Percentiles rank a stretch among this genome's conserved stretches.
These are phyloP conservation scores for Hoplodrina ambigua DNA, from an alignment of 2,888 invertebrate genomes.

Conservation along the genomic window DNA sequence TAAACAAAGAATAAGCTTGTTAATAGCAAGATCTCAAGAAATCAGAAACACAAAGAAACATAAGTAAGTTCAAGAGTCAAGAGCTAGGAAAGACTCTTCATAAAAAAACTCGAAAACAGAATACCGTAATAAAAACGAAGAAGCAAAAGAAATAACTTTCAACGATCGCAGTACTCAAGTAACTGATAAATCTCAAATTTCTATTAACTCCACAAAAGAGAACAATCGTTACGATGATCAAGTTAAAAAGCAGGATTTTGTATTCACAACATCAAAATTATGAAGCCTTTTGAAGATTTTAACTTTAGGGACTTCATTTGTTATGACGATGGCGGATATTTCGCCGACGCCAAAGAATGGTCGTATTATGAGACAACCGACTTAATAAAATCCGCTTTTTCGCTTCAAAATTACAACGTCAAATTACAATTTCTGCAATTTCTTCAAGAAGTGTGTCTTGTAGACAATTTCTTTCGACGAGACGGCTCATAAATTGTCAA, in stretches of 20 bases:
- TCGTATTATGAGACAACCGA: slow-evolving; percentile 36
- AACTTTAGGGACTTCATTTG: slow-evolving; percentile 34
- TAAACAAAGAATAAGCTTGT: too few species aligned
- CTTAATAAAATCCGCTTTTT: slow-evolving; percentile 40
- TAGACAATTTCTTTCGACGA: slow-evolving; percentile 40
- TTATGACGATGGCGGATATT: slow-evolving; percentile 25
- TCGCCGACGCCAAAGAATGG: slow-evolving; percentile 21
- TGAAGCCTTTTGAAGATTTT: slow-evolving; percentile 39
- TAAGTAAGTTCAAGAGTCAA: not conserved
- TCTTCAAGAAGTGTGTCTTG: slow-evolving; percentile 28
- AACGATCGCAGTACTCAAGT: slow-evolving; percentile 19
- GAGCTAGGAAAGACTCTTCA: not conserved
- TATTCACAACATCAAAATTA: slow-evolving; percentile 46
- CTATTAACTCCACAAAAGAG: slow-evolving; percentile 18
- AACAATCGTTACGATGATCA: slow-evolving; percentile 14
- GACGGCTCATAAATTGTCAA: slow-evolving; percentile 39
- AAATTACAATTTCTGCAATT: slow-evolving; percentile 50
- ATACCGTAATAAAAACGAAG: not conserved
- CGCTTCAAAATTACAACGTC: slow-evolving; percentile 51
- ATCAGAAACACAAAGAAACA: slow-evolving; percentile 1
- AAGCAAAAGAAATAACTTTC: slow-evolving; percentile 18
- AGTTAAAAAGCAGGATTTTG: slow-evolving; percentile 34
- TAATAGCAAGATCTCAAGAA: not conserved
- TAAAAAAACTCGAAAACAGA: not conserved
- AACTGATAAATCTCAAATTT: slow-evolving; percentile 30